Base-by-base conservation (phyloP, 2,113 vertebrate genomes). In the Petromus typicus region DNA sequence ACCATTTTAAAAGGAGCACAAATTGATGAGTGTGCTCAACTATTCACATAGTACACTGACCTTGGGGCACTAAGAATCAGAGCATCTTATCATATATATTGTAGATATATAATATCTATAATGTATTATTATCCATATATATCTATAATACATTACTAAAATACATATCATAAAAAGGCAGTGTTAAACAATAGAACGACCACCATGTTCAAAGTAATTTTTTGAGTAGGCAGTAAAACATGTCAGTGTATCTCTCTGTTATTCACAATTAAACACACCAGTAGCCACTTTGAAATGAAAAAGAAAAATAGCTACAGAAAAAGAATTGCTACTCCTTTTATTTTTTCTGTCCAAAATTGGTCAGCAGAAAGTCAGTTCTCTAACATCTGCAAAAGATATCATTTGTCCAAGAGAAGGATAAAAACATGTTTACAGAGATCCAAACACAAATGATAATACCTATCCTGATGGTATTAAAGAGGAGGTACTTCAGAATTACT, bases 401-500 rank as follows among this genome's bases (percentile, higher is more conserved):
- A 57, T 59, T 48, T 67, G 61, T 59, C 48, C 25, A 71, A 34
- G 30, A 25, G 80, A 48, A 25, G 69, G 37, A 40, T 48, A 57
- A 45, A 79, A 80, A 32, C 14, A 8, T 71, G 25, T 37, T 81
- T 32, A 79, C 9, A 78, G 32, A 93, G 57, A 80, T 5, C 48
- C 85, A 22, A 20, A 11, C 3, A 9, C 0, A 0, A 12, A 78
- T 48, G 25, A 9, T 25, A 27, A 45, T 7, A 5, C 43, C 59
- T 27, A 0, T 17, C 99, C 94, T 99, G 98, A 91, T 99, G 99
- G 87, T 99, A 99, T 96, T 99, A 99, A 0, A 99, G 99, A 14
- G 99, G 99, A 2, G 99, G 99, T 17, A 99, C 99, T 97, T 99
- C 99, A 11, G 99, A 99, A 97, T 99, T 99, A 23, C 99, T 99